Conservation (phyloP, 1,140 invertebrate genomes). For the Augochlora pura region DNA sequence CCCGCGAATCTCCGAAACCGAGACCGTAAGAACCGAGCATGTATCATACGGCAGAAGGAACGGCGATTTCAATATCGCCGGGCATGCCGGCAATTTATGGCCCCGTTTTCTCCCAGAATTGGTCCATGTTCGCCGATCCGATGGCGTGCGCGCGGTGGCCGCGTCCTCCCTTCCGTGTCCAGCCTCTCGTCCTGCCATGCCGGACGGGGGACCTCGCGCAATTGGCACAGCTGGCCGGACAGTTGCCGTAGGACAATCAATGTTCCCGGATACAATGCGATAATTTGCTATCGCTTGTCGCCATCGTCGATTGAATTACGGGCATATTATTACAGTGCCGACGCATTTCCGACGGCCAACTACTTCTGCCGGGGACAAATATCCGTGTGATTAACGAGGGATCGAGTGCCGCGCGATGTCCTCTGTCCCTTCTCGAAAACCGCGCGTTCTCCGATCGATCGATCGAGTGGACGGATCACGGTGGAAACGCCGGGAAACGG, state of each 20-base stretch:
- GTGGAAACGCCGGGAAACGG: neutral
- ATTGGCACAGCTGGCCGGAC: slow-evolving; percentile 38
- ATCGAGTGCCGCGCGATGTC: too few relatives aligned
- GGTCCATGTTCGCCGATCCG: slow-evolving; percentile 30
- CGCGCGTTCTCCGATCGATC: too few relatives aligned
- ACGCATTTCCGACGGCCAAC: slow-evolving; percentile 24
- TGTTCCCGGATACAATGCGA: slow-evolving; percentile 51
- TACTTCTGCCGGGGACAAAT: slow-evolving; percentile 32
- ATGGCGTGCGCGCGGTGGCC: slow-evolving; percentile 25
- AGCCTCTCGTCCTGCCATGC: neutral
- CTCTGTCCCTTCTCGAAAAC: neutral
- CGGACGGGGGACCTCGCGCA: slow-evolving; percentile 29
- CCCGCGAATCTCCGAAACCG: neutral
- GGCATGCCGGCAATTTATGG: slow-evolving; percentile 49
- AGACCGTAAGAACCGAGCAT: slow-evolving; percentile 31
- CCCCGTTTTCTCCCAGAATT: slow-evolving; percentile 22
- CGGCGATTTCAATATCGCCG: slow-evolving; percentile 61
- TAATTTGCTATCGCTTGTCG: slow-evolving; percentile 50
- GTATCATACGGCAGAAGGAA: slow-evolving; percentile 42
- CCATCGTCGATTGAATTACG: slow-evolving; percentile 56
- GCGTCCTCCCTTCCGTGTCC: neutral
- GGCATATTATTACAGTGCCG: slow-evolving; percentile 31
- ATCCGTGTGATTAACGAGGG: slow-evolving; percentile 23
- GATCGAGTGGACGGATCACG: too few relatives aligned
- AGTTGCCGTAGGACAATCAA: slow-evolving; percentile 47